phyloP scores from a whole-genome alignment of 2,888 invertebrate species.

The Apocheima hispidaria region DNA sequence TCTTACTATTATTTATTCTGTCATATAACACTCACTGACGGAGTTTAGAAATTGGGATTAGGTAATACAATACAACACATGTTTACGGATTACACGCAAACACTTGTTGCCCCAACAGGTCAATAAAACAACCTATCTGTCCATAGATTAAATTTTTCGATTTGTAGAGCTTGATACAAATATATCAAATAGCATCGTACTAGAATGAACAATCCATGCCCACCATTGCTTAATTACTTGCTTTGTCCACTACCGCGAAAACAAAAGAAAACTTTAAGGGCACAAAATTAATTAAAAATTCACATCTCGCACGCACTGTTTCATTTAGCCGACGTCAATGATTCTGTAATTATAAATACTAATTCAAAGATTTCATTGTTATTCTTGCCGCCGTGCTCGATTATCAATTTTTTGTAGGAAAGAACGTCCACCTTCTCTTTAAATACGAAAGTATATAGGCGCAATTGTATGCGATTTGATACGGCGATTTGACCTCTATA shows the following conservation, averaged over 20 bases:
- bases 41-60: too few species aligned
- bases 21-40: slow-evolving; percentile 35
- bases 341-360: slow-evolving; percentile 80
- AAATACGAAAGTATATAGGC: slow-evolving; percentile 54
- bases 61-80: too few species aligned
- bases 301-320: slow-evolving; percentile 67
- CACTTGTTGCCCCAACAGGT: too few species aligned
- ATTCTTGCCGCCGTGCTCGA: slow-evolving; percentile 70
- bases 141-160: too few species aligned
- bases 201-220: slow-evolving; percentile 18
- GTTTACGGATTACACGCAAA: too few species aligned
- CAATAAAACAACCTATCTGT: too few species aligned
- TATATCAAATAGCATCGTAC: slow-evolving; percentile 13
- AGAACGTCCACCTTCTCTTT: slow-evolving; percentile 71
- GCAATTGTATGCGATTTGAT: slow-evolving; percentile 45
- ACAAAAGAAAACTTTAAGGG: slow-evolving; percentile 41
- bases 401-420: slow-evolving; percentile 73
- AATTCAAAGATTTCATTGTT: slow-evolving; percentile 82
- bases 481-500: slow-evolving; percentile 58
- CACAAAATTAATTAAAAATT: slow-evolving; percentile 67
- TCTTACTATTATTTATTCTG: too few species aligned
- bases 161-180: too few species aligned
- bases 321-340: slow-evolving; percentile 75
- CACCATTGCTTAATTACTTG: slow-evolving; percentile 25
- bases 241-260: slow-evolving; percentile 39